Conservation (phyloP, 53 echinoderm and acorn worm genomes). For the Hippasteria phrygiana region DNA sequence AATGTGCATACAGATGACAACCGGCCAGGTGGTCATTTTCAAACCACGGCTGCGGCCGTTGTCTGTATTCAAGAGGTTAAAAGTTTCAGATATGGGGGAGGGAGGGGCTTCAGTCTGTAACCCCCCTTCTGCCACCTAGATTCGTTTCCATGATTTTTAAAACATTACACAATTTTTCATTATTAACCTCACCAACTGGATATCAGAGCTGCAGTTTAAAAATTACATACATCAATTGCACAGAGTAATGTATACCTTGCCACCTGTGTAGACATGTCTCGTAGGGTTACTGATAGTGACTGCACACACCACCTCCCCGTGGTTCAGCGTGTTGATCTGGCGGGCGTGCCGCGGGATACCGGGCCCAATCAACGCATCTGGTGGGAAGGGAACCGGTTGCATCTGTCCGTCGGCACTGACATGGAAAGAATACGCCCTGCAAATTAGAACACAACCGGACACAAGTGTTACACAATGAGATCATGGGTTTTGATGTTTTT, state of each 20-base stretch:
- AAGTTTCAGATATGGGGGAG: too few relatives aligned
- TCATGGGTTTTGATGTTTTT: not conserved
- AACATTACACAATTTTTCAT: too few relatives aligned
- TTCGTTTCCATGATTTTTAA: too few relatives aligned
- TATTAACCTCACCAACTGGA: too few relatives aligned
- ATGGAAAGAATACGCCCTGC: conserved; percentile 99
- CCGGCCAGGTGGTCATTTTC: too few relatives aligned
- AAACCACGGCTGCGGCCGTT: too few relatives aligned
- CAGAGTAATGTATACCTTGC: conserved; percentile 76
- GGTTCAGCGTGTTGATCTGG: conserved; percentile 99
- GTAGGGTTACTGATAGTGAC: conserved; percentile 99
- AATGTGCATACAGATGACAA: too few relatives aligned
- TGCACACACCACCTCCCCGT: conserved; percentile 99
- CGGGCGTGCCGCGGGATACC: conserved; percentile 97
- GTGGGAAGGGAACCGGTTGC: conserved; percentile 99
- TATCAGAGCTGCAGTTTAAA: too few relatives aligned
- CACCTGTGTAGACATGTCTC: conserved; percentile 99
- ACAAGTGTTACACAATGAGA: not conserved
- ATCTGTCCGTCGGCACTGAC: conserved; percentile 99
- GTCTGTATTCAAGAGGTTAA: too few relatives aligned
- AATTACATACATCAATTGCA: too few relatives aligned
- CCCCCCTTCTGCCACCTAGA: too few relatives aligned
- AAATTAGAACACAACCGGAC: not conserved
- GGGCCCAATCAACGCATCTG: conserved; percentile 94
- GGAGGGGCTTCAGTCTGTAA: too few relatives aligned